Evolutionary conservation across 37 sponge, comb jelly and placozoan species (phyloP), one percentile per base, ranked within the genome.

Genomic region (Oscarella lobularis): DNA sequence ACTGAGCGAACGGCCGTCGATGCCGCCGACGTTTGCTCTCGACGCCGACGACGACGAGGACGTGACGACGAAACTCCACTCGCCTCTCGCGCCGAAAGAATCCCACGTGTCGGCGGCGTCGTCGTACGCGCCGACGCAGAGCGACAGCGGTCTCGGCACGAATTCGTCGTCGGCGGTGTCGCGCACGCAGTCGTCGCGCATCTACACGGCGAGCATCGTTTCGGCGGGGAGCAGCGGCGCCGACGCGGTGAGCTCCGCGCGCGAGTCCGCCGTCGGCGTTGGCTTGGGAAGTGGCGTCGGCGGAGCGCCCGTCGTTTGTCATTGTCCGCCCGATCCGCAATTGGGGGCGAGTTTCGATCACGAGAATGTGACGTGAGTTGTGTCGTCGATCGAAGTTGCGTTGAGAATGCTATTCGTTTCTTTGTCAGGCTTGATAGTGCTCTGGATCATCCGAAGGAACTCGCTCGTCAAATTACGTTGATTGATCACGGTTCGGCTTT

Each of bases 381-480:
- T 72, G 33, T 60, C 75, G 40, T 0, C 65, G 39, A 9, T 48
- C 14, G 60, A 48, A n/a, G n/a, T n/a, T n/a, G n/a, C n/a, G n/a
- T n/a, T n/a, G n/a, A n/a, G n/a, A n/a, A n/a, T n/a, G n/a, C n/a
- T n/a, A n/a, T n/a, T n/a, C n/a, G n/a, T n/a, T n/a, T n/a, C n/a
- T n/a, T n/a, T n/a, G n/a, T n/a, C n/a, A 48, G 60, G 60, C 14
- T 20, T 27, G 20, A 48, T 27, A 48, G 60, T 48, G 35, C 90
- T 35, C 74, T 98, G 67, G 37, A 75, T 31, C 78, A 81, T 39
- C 94, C 95, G 38, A n/a, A 83, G 48, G 99, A 98, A 40, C 67
- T 90, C n/a, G 99, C 94, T 3, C 74, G 94, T 41, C 99, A 98
- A 72, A 85, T 98, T 38, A 98, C 94, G 27, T 86, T 98, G 41